phyloP scores from a whole-genome alignment of 2,888 invertebrate species.

The Lingula anatina region DNA sequence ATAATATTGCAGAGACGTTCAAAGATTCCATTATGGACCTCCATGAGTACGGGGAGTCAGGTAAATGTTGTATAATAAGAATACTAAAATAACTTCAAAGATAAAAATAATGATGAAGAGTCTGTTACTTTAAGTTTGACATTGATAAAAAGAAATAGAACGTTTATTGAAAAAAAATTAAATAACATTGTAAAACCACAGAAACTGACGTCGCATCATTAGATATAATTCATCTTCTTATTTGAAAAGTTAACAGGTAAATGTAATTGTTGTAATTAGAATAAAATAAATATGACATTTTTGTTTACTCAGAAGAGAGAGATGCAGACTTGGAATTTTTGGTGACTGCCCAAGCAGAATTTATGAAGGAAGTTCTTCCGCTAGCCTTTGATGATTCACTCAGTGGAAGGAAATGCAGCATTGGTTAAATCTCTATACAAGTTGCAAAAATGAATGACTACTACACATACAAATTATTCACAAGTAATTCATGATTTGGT shows the following conservation, averaged over 20 bases:
- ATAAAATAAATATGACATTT: neutral
- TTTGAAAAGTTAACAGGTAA: neutral
- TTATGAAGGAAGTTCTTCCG: slow-evolving; percentile 35
- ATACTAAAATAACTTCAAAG: neutral
- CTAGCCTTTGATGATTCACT: slow-evolving; percentile 32
- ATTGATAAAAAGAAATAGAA: too few relatives aligned
- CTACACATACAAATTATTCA: too few relatives aligned
- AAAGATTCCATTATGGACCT: slow-evolving; percentile 42
- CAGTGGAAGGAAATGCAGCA: too few relatives aligned
- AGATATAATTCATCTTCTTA: neutral
- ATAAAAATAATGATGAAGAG: too few relatives aligned
- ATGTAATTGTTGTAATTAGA: too few relatives aligned
- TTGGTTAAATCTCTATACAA: too few relatives aligned
- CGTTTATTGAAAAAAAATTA: too few relatives aligned
- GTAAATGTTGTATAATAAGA: slow-evolving; percentile 11
- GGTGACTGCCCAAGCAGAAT: slow-evolving; percentile 41
- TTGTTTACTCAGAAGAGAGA: slow-evolving; percentile 29
- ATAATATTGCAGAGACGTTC: slow-evolving; percentile 43
- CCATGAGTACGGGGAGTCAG: slow-evolving; percentile 39
- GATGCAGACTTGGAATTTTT: slow-evolving; percentile 38
- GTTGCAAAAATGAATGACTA: too few relatives aligned
- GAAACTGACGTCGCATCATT: neutral
- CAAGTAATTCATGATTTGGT: too few relatives aligned
- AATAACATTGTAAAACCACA: too few relatives aligned
- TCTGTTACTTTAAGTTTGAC: too few relatives aligned